Evolutionary conservation across 2,888 invertebrate genomes (phyloP), one percentile per base, ranked within the genome.

Genomic region (Tachina lurida): DNA sequence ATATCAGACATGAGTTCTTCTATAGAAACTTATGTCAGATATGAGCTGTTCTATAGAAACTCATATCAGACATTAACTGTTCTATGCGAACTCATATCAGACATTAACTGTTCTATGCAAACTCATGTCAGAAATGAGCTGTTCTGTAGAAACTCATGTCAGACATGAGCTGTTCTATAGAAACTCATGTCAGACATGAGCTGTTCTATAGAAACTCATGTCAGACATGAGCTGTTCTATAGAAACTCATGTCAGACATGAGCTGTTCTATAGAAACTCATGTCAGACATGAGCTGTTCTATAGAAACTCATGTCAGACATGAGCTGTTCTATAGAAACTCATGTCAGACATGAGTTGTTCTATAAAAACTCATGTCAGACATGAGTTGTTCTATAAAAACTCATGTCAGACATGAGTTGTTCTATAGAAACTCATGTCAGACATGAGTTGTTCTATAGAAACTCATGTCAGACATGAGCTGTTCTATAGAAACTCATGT

Each of bases 171-270:
- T 7, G 31, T 31, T 31, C 7, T 0, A 31, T 31, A 31, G 7
- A 31, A 31, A 31, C 7, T 31, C 10, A 19, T 41, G 10, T 41
- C 15, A n/a, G 10, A 41, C 9, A 39, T n/a, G 15, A 41, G 39
- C 41, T 41, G n/a, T 60, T 41, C n/a, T 60, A 60, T 60, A n/a
- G n/a, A 41, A 60, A 41, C 41, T 41, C 8, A 41, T 60, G 41
- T 67, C 47, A n/a, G 17, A 67, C 22, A 31, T 15, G 12, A 65
- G 19, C 22, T 47, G 3, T 58, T 9, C 15, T 67, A 10, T 49
- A 10, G 31, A 41, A 60, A 41, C 39, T 41, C 8, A 41, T 60
- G 41, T 65, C 47, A 22, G 17, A 65, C 22, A 31, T 15, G 12
- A 63, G 19, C 22, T 63, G 2, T 58, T 9, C 15, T 65, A 9